These are phyloP conservation scores for Ecdyonurus torrentis DNA, from an alignment of 2,888 invertebrate species.

Conservation along the genomic window DNA sequence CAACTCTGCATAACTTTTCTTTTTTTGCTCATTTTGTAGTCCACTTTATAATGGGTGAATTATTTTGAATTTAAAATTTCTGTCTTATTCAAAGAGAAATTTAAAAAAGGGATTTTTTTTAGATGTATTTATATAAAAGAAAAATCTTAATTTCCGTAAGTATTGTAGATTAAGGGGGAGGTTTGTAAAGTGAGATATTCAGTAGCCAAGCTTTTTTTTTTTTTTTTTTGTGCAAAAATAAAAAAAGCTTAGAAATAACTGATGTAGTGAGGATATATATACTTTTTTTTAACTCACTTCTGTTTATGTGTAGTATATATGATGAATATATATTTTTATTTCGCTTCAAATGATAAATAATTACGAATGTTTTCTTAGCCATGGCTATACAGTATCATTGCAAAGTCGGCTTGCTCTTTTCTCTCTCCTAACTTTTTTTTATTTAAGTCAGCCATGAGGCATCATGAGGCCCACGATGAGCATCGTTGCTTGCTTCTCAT, in stretches of 20 bases:
- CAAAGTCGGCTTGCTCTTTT: conserved; percentile 2
- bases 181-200: neutral
- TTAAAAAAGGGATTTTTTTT: neutral
- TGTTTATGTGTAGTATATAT: neutral
- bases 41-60: neutral
- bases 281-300: neutral
- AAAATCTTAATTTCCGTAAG: neutral
- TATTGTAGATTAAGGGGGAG: neutral
- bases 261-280: neutral
- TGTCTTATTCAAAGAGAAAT: neutral
- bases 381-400: neutral
- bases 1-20: no score
- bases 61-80: neutral
- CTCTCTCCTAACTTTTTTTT: neutral
- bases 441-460: neutral
- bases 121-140: neutral
- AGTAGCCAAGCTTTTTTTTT: neutral
- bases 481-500: neutral
- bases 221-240: neutral
- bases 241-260: neutral
- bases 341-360: conserved; percentile 4
- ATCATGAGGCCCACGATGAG: no score
- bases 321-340: neutral
- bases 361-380: conserved; percentile 4
- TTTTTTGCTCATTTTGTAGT: neutral